Percentiles rank a stretch among this genome's conserved stretches.
These are phyloP conservation scores for Actenoides lindsayi DNA, from an alignment of 2,113 vertebrate species.

Conservation along the genomic window DNA sequence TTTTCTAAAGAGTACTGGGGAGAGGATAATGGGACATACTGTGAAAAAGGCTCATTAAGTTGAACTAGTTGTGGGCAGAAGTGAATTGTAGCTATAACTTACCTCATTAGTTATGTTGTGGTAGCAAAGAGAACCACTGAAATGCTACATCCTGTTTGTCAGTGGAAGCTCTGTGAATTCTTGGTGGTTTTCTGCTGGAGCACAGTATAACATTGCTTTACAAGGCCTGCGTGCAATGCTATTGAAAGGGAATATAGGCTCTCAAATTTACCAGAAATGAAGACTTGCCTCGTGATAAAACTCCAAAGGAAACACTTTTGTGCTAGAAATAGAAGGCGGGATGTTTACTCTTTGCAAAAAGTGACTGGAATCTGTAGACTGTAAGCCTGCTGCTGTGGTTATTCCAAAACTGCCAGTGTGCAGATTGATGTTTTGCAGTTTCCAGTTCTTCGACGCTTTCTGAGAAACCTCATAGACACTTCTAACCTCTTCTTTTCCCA, in stretches of 20 bases:
- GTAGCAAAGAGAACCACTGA: not conserved
- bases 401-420: not conserved
- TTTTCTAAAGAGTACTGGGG: not conserved
- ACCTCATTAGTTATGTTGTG: not conserved
- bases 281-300: not conserved
- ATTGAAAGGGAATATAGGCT: not conserved
- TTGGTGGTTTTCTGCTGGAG: not conserved
- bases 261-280: not conserved
- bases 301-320: not conserved
- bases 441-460: not conserved
- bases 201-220: not conserved
- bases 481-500: not conserved
- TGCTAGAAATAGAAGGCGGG: not conserved
- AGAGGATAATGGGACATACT: not conserved
- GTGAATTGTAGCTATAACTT: not conserved
- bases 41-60: not conserved
- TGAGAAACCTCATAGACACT: not conserved
- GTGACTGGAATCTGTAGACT: too few relatives aligned
- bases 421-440: not conserved
- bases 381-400: not conserved
- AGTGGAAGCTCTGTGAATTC: not conserved
- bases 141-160: not conserved
- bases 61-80: not conserved
- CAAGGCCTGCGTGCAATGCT: not conserved
- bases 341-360: rapidly evolving